A percentile compares a stretch with the other conserved stretches of the same genome.
Conservation (phyloP, 2,888 invertebrate genomes). For the Machimus atricapillus region DNA sequence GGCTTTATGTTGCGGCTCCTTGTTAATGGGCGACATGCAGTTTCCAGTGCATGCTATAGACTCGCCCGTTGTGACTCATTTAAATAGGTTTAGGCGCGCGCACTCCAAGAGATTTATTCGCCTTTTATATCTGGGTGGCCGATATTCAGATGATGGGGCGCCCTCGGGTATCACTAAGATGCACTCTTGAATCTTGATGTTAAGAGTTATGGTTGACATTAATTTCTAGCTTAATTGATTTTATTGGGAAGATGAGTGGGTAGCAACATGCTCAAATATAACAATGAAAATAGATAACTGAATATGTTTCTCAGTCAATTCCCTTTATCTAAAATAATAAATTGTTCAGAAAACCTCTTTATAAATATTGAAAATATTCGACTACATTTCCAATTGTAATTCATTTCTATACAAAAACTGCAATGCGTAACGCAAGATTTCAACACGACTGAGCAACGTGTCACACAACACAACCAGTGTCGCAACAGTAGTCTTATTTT, state of each 20-base stretch:
- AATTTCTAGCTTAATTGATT: neutral
- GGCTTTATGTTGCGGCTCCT: neutral
- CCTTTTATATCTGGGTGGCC: slow-evolving; percentile 4
- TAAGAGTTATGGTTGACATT: neutral
- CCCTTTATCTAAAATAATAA: too few relatives aligned
- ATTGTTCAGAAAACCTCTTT: too few relatives aligned
- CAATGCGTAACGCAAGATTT: too few relatives aligned
- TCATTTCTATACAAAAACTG: too few relatives aligned
- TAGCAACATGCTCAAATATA: neutral
- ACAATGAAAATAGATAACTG: too few relatives aligned
- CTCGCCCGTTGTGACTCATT: neutral
- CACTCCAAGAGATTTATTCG: neutral
- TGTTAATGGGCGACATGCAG: neutral
- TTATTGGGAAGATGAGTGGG: neutral
- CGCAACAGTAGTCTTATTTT: too few relatives aligned
- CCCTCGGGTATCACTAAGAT: neutral
- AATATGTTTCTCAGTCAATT: too few relatives aligned
- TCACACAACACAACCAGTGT: too few relatives aligned
- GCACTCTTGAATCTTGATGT: neutral
- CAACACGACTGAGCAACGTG: too few relatives aligned
- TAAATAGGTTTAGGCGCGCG: neutral
- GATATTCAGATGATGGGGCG: neutral
- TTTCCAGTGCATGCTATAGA: neutral
- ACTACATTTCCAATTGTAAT: too few relatives aligned
- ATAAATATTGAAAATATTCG: too few relatives aligned